Evolutionary conservation across 2,888 invertebrate species (phyloP), one percentile per base, ranked within the genome.

Genomic region (Hymenopus coronatus): DNA sequence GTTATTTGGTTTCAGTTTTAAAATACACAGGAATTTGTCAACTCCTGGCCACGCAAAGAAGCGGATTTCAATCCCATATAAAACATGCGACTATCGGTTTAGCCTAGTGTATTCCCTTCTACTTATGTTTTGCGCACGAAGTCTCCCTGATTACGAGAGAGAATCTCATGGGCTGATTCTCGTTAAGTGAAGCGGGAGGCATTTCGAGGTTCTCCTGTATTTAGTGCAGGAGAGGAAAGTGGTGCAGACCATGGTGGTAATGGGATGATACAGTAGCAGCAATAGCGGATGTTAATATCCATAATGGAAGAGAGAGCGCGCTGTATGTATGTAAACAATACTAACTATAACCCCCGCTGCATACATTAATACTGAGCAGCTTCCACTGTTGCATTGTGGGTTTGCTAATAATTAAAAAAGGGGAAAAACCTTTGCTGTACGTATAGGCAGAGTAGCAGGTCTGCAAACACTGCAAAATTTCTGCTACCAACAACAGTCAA

Each of bases 281-380:
- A 40, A 20, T 20, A 70, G 54, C 54, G 85, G 28, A 81, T 81
- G 81, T 33, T 87, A 87, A 87, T 87, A 87, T 82, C 82, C 87
- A 87, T 87, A 87, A 87, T 82, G 87, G 30, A 87, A 27, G 82
- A 87, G 87, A 33, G 54, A 15, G 54, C 2, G 54, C 3, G 14
- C 0, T 28, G 70, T 81, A 81, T 86, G 81, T 87, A 40, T 87
- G 87, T 82, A 87, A 87, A 87, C 87, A 87, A 30, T 82, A 82
- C 27, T 33, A 70, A 20, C 54, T 87, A 87, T 87, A 82, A 87
- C 33, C 82, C 33, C 82, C 15, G 25, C 28, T 82, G n/a, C 82
- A 33, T 87, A 82, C 82, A 82, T 87, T 87, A 87, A 87, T 87
- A 87, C 40, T 46, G 46, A 85, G 14, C n/a, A 85, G 54, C 54